phyloP scores from a whole-genome alignment of 2,888 invertebrate species.

The Cephus pulcher region DNA sequence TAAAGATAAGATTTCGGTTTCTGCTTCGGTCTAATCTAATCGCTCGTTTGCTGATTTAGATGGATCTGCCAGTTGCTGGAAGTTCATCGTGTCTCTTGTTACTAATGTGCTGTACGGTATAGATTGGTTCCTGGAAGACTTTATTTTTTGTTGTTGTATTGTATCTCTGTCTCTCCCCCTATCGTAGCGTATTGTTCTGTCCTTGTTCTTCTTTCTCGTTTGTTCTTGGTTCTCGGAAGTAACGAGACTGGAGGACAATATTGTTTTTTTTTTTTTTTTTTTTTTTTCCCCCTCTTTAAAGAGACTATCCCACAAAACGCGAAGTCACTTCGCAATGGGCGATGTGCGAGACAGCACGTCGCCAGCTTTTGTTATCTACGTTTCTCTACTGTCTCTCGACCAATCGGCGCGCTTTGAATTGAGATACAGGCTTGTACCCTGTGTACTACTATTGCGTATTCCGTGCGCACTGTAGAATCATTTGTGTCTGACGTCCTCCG shows the following conservation, averaged over 20 bases:
- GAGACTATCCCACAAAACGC: neutral
- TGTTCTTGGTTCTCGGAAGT: neutral
- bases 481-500: neutral
- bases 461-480: neutral
- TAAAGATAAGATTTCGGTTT: neutral
- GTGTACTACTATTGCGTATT: neutral
- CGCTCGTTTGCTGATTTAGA: neutral
- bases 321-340: neutral
- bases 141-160: neutral
- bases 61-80: neutral
- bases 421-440: neutral
- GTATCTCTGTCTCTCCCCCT: neutral
- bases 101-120: neutral
- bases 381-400: neutral
- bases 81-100: neutral
- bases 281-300: no score
- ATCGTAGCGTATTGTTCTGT: neutral
- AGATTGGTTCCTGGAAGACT: neutral
- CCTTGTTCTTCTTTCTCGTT: neutral
- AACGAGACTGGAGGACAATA: neutral
- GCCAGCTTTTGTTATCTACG: slow-evolving; percentile 21
- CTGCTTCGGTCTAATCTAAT: neutral
- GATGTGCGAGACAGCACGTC: slow-evolving; percentile 35
- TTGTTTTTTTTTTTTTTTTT: no score
- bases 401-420: neutral